Base-by-base conservation (phyloP, 2,888 invertebrate genomes). In the Caenorhabditis sp. region DNA sequence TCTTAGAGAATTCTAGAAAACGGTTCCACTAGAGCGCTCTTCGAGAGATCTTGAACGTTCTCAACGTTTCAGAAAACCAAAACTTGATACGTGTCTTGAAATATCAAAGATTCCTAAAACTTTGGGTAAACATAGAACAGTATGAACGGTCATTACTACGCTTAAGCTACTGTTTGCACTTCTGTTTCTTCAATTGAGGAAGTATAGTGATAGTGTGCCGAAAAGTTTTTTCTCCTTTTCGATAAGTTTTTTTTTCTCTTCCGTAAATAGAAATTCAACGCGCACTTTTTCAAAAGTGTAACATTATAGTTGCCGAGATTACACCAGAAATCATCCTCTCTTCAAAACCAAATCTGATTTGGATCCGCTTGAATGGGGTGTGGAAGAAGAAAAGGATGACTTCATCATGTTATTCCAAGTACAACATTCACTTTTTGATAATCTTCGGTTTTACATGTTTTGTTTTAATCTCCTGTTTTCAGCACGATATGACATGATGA, bases 121-220 rank as follows among this genome's bases (percentile, higher is more conserved):
- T 41, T 64, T 64, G 44, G 16, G 47, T 74, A 26, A 74, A 74
- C 47, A 66, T 24, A 58, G 47, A 68, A 16, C 58, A 47, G 56
- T 26, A 38, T 59, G 69, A 76, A 76, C 76, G 76, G 76, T 76
- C 76, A 69, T 69, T 51, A 76, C 51, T 49, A 76, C 74, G 64
- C 56, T 38, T 16, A 54, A 59, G 28, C 66, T 28, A 56, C 31
- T 59, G 58, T 68, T 68, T 61, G 28, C 68, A 54, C 41, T 47
- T 31, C 59, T 75, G 61, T 76, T 76, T 76, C 69, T 74, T 47
- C 19, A n/a, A 61, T 61, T 58, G 59, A 76, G 76, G 61, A 69
- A 69, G 76, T 59, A 54, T 24, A 68, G 24, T 49, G 66, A 44
- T 66, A 54, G 51, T 64, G 54, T 51, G 22, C 64, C 63, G 14